These are phyloP conservation scores for Pachyrhynchus sulphureomaculatus DNA, from an alignment of 1,140 invertebrate genomes.

Conservation along the genomic window DNA sequence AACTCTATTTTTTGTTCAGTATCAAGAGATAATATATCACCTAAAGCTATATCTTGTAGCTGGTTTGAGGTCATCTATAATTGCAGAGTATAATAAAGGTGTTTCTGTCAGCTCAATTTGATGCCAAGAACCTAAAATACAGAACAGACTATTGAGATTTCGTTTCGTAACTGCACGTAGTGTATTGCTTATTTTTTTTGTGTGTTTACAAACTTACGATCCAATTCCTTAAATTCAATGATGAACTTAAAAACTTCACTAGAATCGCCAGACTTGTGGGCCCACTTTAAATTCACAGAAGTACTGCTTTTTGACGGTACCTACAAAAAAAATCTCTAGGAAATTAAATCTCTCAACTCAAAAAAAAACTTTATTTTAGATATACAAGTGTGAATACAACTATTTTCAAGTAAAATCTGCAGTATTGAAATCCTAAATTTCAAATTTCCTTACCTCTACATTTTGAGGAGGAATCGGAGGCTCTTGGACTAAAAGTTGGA, in stretches of 20 bases:
- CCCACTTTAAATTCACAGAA: slow-evolving; percentile 73
- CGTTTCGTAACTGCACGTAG: no score
- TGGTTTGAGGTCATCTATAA: slow-evolving; percentile 73
- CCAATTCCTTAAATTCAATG: slow-evolving; percentile 68
- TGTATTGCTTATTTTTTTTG: background rate
- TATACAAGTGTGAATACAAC: background rate
- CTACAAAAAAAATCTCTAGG: background rate
- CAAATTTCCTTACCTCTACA: slow-evolving; percentile 65
- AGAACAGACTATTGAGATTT: no score
- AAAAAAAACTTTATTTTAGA: background rate
- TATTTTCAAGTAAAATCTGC: no score
- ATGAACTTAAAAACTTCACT: slow-evolving; percentile 73
- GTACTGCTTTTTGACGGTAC: slow-evolving; percentile 57
- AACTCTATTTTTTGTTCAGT: no score
- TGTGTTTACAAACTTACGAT: slow-evolving; percentile 53
- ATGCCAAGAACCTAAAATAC: slow-evolving; percentile 62
- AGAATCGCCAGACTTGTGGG: slow-evolving; percentile 66
- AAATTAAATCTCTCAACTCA: background rate
- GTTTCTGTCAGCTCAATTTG: slow-evolving; percentile 66
- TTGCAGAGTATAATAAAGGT: slow-evolving; percentile 60
- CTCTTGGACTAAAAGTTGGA: slow-evolving; percentile 80
- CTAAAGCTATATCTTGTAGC: slow-evolving; percentile 72
- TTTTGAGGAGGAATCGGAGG: slow-evolving; percentile 70
- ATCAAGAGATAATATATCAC: no score
- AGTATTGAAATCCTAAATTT: no score